A percentile compares a stretch with the other conserved stretches of the same genome.
Conservation (phyloP, 1,140 invertebrate genomes). For the Drosophila ambigua region DNA sequence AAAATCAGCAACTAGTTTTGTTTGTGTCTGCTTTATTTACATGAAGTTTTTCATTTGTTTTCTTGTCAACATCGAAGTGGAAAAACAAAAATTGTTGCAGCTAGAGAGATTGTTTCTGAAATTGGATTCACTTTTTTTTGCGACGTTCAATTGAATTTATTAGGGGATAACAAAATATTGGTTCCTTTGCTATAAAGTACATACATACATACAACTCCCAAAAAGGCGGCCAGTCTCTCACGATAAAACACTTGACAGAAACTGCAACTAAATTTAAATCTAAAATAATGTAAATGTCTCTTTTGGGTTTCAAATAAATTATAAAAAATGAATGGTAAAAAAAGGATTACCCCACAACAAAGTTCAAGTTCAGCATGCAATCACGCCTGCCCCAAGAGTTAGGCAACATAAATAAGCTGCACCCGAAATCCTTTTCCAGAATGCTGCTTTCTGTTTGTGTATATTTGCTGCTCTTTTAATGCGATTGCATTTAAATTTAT, state of each 20-base stretch:
- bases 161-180: background rate
- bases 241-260: too few species aligned
- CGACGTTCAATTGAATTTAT: slow-evolving; percentile 1
- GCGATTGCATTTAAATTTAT: slow-evolving; percentile 71
- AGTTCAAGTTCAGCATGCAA: slow-evolving; percentile 18
- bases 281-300: too few species aligned
- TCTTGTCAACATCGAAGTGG: slow-evolving; percentile 67
- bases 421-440: slow-evolving; percentile 28
- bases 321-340: background rate
- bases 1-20: slow-evolving; percentile 36
- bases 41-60: slow-evolving; percentile 72
- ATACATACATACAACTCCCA: background rate
- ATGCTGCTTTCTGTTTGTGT: slow-evolving; percentile 18
- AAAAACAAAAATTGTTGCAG: slow-evolving; percentile 26
- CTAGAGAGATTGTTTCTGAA: slow-evolving; percentile 16
- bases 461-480: slow-evolving; percentile 58
- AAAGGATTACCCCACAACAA: background rate
- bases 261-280: too few species aligned
- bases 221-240: background rate
- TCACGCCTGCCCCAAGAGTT: slow-evolving; percentile 8
- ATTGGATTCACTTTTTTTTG: background rate
- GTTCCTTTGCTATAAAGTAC: background rate
- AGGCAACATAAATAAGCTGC: slow-evolving; percentile 34
- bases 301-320: background rate
- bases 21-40: slow-evolving; percentile 57